Base-by-base conservation (phyloP, 2,113 vertebrate genomes). In the Potamarius usumacintae region DNA sequence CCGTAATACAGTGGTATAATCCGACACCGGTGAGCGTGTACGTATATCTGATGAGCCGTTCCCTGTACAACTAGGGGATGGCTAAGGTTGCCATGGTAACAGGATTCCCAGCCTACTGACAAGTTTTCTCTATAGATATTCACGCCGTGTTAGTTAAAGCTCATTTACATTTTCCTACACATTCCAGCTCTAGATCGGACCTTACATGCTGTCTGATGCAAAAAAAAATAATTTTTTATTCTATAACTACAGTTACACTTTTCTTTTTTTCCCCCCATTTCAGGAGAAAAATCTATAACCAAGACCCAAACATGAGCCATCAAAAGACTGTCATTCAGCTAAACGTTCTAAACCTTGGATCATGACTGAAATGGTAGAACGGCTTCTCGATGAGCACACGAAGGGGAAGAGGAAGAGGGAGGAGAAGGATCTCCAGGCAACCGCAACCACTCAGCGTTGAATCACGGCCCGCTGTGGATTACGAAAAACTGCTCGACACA, bases 71-170 rank as follows among this genome's bases (percentile, higher is more conserved):
- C 77, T 15, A 11, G 69, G 88, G 83, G 63, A 90, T 34, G 62
- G 84, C 48, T 62, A 8, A 48, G 79, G 91, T 90, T 89, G 80
- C 89, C 60, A 87, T 83, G 88, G 67, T 78, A 91, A 91, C 89
- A 69, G 78, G 65, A 72, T 76, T 65, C 78, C 83, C 89, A 76
- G 83, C 78, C 79, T 79, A 81, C 82, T 20, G 82, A 50, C 67
- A n/a, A 71, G 76, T 85, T 78, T 83, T 62, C 87, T 71, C 78
- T 57, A 71, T 63, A 42, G 42, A 83, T 63, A 82, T 89, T 87
- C 34, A n/a, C 57, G 7, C 65, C 7, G 27, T 42, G 58, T 48
- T 85, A 67, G 81, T 58, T 87, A 82, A 63, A 83, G 74, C 67
- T 57, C 65, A 84, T 55, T 78, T n/a, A 55, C 12, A 34, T 81